Base-by-base conservation (phyloP, 1,140 invertebrate species). In the Brachionus angularis region DNA sequence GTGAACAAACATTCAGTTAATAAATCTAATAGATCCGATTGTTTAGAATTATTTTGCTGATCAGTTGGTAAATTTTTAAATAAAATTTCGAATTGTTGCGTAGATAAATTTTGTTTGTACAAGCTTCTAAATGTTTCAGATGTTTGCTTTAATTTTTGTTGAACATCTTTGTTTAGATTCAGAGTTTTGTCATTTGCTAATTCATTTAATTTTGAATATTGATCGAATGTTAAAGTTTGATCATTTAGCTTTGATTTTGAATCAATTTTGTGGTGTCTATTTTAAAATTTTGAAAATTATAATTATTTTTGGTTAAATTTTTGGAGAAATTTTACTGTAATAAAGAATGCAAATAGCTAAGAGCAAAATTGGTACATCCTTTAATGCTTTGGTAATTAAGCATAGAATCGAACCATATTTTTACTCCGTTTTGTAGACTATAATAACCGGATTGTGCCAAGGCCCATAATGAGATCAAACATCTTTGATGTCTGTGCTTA, bases 371-470 rank as follows among this genome's bases (percentile, higher is more conserved):
- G 27, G 33, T 21, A 14, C 53, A 58, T 33, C 53, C 53, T 58
- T 58, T 58, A 18, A 21, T 58, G 18, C 39, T 58, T 3, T 39
- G 3, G 36, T 58, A 34, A 12, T 8, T 5, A 4, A 58, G 33
- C 53, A 58, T 58, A 23, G 33, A 23, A 58, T 39, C 34, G 21
- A 58, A 58, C 53, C 53, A 58, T 5, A 39, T 23, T 23, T 42
- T 58, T 23, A 58, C 21, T 14, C 34, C 53, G 39, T 27, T 58
- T 29, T 25, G 14, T 23, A 58, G 39, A 58, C 39, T 58, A 12
- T 58, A 58, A 36, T 58, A 58, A 10, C 53, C 53, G 39, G 39
- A 58, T 39, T 58, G 53, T 39, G 21, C 53, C 53, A 58, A 14
- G 3, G 53, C 53, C 53, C 53, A 58, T 2, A 58, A 33, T 23